A percentile compares a stretch with the other conserved stretches of the same genome.
These are phyloP conservation scores for Myrmophylax atrothorax DNA, from an alignment of 2,113 vertebrate genomes.

Conservation along the genomic window DNA sequence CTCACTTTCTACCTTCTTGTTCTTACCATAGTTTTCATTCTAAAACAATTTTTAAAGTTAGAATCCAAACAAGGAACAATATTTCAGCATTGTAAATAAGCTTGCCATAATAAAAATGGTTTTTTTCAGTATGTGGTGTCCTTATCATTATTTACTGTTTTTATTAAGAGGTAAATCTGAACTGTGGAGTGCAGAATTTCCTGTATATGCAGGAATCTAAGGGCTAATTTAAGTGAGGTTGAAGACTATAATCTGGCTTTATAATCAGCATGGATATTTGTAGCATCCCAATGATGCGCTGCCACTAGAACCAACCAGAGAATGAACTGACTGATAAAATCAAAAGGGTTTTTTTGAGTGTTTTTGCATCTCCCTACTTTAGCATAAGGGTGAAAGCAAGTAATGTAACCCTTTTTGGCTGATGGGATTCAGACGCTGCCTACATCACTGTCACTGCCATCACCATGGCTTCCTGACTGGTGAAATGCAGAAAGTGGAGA, in stretches of 20 bases:
- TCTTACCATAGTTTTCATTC: background rate
- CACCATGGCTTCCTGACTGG: background rate
- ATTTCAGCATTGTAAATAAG: background rate
- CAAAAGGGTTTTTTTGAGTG: rapidly evolving
- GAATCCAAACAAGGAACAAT: background rate
- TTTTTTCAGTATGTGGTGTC: background rate
- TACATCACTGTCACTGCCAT: background rate
- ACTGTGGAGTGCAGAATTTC: background rate
- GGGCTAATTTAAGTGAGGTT: background rate
- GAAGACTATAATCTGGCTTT: background rate
- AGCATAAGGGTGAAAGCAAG: background rate
- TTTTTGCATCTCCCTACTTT: background rate
- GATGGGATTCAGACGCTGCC: background rate
- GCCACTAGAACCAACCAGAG: background rate
- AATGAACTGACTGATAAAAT: background rate
- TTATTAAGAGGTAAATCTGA: background rate
- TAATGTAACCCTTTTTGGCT: background rate
- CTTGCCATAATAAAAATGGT: background rate
- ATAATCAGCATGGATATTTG: rapidly evolving
- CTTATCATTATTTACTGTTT: background rate
- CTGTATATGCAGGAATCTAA: background rate
- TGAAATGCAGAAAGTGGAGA: background rate
- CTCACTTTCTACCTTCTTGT: background rate
- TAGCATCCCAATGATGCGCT: background rate
- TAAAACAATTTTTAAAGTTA: background rate